Conservation (phyloP, 2,797 vertebrate genomes). For the Mallotus villosus region DNA sequence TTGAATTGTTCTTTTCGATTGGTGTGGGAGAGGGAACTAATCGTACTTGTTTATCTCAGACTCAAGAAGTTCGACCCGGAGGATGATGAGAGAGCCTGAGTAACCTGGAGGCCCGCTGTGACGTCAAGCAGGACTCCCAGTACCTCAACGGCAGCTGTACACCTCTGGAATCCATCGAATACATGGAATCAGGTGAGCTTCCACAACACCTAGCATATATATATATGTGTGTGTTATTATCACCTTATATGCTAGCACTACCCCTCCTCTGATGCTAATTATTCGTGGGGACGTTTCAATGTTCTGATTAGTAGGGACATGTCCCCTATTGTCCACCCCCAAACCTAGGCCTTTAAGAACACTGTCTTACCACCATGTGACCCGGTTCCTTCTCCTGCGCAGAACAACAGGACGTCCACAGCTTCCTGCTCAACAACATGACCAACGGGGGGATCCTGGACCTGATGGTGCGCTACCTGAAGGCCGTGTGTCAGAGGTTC, state of each 20-base stretch:
- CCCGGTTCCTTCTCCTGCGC: slow-evolving; percentile 8
- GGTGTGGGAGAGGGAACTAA: not conserved
- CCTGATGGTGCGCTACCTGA: slow-evolving; percentile 93
- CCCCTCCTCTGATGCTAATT: not conserved
- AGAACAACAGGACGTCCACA: slow-evolving; percentile 92
- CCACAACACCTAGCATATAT: not conserved
- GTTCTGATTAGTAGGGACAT: no score
- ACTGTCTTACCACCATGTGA: no score
- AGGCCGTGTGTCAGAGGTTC: slow-evolving; percentile 88
- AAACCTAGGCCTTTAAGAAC: not conserved
- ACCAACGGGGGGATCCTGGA: slow-evolving; percentile 92
- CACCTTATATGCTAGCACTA: not conserved
- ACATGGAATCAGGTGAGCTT: slow-evolving; percentile 86
- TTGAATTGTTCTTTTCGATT: not conserved
- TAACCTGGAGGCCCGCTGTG: slow-evolving; percentile 84
- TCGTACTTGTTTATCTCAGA: slow-evolving; percentile 61
- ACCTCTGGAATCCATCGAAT: slow-evolving; percentile 80
- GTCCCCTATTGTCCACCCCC: no score
- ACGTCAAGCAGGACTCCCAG: slow-evolving; percentile 80
- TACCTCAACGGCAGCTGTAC: slow-evolving; percentile 73
- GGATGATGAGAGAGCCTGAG: slow-evolving; percentile 91
- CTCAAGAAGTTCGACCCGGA: slow-evolving; percentile 91
- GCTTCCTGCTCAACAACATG: slow-evolving; percentile 85
- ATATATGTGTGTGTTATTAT: not conserved
- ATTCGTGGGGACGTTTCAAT: no score